Evolutionary conservation across 2,113 vertebrate genomes (phyloP).

Genomic region (Charadrius vociferus): DNA sequence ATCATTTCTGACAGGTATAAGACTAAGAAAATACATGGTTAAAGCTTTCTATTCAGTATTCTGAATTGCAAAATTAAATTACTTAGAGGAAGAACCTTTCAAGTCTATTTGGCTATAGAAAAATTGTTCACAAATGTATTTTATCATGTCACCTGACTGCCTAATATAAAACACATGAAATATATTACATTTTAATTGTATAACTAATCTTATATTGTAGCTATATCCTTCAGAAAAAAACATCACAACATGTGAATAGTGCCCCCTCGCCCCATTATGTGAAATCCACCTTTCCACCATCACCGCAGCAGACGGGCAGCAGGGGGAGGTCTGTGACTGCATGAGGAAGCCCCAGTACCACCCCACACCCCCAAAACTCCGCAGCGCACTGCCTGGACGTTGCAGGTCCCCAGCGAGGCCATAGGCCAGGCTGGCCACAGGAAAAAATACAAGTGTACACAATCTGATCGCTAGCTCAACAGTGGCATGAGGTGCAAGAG

Average conservation of each 20-base stretch:
- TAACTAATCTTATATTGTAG: not conserved
- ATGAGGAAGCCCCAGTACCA: not conserved
- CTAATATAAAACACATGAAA: not conserved
- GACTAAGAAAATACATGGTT: not conserved
- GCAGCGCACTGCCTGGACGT: no score
- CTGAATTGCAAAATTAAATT: not conserved
- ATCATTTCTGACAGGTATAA: not conserved
- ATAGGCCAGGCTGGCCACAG: not conserved
- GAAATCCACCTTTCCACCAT: no score
- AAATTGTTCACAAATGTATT: not conserved
- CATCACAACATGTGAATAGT: fast-evolving
- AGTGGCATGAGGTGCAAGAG: not conserved
- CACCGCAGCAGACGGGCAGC: not conserved
- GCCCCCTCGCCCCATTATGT: fast-evolving
- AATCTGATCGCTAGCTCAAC: not conserved
- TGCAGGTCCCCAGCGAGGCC: not conserved
- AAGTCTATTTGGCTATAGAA: not conserved
- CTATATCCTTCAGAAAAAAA: not conserved
- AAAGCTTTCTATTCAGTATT: not conserved
- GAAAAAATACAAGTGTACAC: not conserved
- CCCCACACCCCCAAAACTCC: fast-evolving
- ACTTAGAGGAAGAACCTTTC: not conserved
- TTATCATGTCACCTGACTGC: not conserved
- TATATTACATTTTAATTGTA: no score
- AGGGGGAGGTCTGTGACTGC: no score